These are phyloP conservation scores for Bagarius yarrelli DNA, from an alignment of 2,113 vertebrate genomes.

Conservation along the genomic window DNA sequence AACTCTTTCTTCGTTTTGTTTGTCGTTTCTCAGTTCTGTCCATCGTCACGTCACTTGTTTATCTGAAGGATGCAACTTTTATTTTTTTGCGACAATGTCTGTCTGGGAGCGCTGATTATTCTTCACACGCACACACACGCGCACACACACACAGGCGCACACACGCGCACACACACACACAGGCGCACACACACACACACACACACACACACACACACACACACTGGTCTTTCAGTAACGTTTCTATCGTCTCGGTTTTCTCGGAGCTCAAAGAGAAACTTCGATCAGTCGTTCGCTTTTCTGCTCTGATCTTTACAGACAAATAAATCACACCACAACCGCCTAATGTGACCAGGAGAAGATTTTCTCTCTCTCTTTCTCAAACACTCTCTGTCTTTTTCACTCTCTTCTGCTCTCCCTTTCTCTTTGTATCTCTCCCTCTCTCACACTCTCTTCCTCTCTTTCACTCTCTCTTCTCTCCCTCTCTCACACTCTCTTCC, in stretches of 20 bases:
- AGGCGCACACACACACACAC: background rate
- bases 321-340: conserved; percentile 24
- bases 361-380: conserved; percentile 10
- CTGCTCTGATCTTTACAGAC: conserved; percentile 25
- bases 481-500: background rate
- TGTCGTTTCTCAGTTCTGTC: background rate
- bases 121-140: background rate
- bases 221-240: conserved; percentile 22
- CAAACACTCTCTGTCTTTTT: background rate
- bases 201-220: background rate
- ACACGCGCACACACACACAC: background rate
- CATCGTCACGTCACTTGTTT: background rate
- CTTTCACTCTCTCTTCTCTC: background rate
- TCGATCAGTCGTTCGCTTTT: background rate
- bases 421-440: background rate
- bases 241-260: conserved; percentile 28
- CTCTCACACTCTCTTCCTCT: background rate
- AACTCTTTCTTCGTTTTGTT: no score
- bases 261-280: conserved; percentile 23
- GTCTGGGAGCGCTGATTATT: background rate
- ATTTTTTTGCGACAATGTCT: background rate
- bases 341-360: conserved; percentile 29
- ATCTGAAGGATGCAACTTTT: background rate
- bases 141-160: background rate
- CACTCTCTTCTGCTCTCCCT: no score